A percentile compares a stretch with the other conserved stretches of the same genome.
Evolutionary conservation across 2,888 invertebrate genomes (phyloP).

Genomic region (Melinaea menophilus): DNA sequence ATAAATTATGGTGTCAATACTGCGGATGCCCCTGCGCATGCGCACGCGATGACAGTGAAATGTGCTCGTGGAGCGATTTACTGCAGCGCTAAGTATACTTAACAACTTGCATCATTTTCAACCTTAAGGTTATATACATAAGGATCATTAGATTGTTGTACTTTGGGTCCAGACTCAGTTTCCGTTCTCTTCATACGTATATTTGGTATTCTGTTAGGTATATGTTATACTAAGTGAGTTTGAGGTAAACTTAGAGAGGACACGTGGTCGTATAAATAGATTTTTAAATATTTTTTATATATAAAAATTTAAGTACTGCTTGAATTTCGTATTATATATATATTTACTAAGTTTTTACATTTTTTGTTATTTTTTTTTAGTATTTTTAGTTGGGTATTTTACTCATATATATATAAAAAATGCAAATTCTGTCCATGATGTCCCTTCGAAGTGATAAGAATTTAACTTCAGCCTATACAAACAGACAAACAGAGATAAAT

Average conservation of each 20-base stretch:
- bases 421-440: no score
- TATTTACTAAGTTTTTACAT: no score
- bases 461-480: no score
- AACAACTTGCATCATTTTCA: slow-evolving; percentile 4
- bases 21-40: slow-evolving; percentile 35
- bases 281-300: no score
- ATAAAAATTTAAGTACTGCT: no score
- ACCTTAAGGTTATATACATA: slow-evolving; percentile 14
- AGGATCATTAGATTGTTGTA: slow-evolving; percentile 7
- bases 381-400: no score
- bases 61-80: slow-evolving; percentile 61
- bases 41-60: slow-evolving; percentile 53
- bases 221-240: neutral
- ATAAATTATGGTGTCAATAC: slow-evolving; percentile 40
- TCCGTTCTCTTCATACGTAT: slow-evolving; percentile 15
- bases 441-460: no score
- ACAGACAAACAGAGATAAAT: no score
- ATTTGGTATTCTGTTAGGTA: slow-evolving; percentile 3
- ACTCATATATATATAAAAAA: no score
- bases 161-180: slow-evolving; percentile 17
- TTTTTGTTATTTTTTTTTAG: no score
- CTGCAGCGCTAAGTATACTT: slow-evolving; percentile 27
- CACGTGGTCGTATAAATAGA: neutral
- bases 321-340: no score
- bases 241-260: neutral